A percentile compares a stretch with the other conserved stretches of the same genome.
Conservation (phyloP, 2,888 invertebrate species). For the Hanleya hanleyi region DNA sequence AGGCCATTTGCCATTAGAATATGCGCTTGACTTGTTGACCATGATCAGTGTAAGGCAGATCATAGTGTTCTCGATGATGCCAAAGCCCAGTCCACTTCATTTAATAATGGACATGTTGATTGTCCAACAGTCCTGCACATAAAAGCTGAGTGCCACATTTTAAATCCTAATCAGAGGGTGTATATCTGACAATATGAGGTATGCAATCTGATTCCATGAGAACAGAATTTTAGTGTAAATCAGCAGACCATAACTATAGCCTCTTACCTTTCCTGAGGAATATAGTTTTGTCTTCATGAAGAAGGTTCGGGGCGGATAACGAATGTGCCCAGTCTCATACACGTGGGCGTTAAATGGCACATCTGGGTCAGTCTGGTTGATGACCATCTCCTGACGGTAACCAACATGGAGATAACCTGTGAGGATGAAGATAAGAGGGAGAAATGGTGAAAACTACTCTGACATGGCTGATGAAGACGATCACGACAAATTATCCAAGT, state of each 20-base stretch:
- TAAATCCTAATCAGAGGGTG: not conserved
- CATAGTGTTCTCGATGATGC: too few relatives aligned
- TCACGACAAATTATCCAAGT: too few relatives aligned
- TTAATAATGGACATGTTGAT: too few relatives aligned
- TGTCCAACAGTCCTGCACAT: too few relatives aligned
- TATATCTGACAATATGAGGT: not conserved
- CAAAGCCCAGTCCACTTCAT: too few relatives aligned
- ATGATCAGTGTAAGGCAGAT: too few relatives aligned
- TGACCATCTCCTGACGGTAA: conserved; percentile 44
- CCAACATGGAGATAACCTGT: conserved; percentile 53
- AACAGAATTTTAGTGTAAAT: not conserved
- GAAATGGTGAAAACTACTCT: too few relatives aligned
- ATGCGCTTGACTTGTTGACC: too few relatives aligned
- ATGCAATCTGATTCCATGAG: not conserved
- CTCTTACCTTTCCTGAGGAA: conserved; percentile 45
- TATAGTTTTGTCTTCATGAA: conserved; percentile 51
- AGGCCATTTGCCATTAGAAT: too few relatives aligned
- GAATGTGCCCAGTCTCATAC: conserved; percentile 47
- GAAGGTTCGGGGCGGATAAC: conserved; percentile 46
- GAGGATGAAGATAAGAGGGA: too few relatives aligned
- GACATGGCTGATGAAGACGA: too few relatives aligned
- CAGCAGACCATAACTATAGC: not conserved
- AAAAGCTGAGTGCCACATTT: too few relatives aligned
- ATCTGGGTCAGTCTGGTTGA: conserved; percentile 46
- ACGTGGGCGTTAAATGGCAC: conserved; percentile 53